Base-by-base conservation (phyloP, 2,113 vertebrate genomes). In the Psittacus erithacus region DNA sequence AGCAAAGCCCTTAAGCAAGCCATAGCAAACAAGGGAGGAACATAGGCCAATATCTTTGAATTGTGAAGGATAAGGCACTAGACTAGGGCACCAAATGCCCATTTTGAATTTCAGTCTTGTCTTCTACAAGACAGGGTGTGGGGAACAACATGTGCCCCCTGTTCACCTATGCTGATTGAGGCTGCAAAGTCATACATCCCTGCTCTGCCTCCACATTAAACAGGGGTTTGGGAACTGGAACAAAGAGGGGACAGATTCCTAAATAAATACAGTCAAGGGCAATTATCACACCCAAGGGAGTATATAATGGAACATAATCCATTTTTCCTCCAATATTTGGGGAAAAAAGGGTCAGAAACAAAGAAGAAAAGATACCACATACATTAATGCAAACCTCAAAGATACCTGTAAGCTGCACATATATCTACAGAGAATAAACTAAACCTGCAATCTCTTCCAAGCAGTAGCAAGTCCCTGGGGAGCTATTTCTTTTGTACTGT, bases 401-500 rank as follows among this genome's bases (percentile, higher is more conserved):
- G 50, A 53, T 46, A 75, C 29, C 46, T 75, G 29, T 27, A 59
- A 79, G 13, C 9, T 76, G 38, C 20, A 50, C 1, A 7, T 47
- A 12, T 3, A 5, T 49, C 55, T 86, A 46, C 46, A 81, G 60
- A 90, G 82, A 50, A 83, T 57, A 74, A 73, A 78, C 29, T 29
- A 81, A 55, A 90, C 50, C 53, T 50, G 13, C 24, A 94, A 28
- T 29, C 71, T 86, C 50, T 59, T 78, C 47, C 50, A 88, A 91
- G 33, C 24, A n/a, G 79, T 57, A 85, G 10, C 31, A 92, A 41
- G 27, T 35, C 67, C n/a, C 80, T 31, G 6, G 87, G 67, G 93
- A 95, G 74, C 31, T 41, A 35, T 94, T 96, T 89, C 69, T 83
- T 91, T 84, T 93, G 49, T 92, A 89, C 92, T 96, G 44, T 90